Conservation (phyloP, 2,888 invertebrate species). For the Eupeodes latifasciatus region DNA sequence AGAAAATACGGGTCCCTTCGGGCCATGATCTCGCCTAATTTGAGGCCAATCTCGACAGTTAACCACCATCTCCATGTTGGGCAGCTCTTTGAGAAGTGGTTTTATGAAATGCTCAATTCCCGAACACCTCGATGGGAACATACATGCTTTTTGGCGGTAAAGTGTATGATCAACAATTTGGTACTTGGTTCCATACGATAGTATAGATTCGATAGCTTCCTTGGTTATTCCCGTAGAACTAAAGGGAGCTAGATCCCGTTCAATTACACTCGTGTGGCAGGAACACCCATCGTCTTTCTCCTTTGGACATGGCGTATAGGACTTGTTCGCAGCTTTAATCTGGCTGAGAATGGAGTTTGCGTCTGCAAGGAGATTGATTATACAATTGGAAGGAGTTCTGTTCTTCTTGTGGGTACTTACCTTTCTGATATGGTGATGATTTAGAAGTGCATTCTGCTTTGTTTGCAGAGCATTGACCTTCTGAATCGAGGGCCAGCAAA, state of each 20-base stretch:
- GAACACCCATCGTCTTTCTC: constrained; percentile 84
- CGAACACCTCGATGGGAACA: constrained; percentile 96
- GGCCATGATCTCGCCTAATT: constrained; percentile 85
- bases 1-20: constrained; percentile 93
- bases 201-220: constrained; percentile 87
- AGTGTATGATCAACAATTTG: constrained; percentile 92
- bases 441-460: constrained; percentile 75
- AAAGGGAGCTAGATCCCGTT: constrained; percentile 89
- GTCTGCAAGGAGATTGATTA: constrained; percentile 68
- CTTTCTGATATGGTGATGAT: constrained; percentile 30
- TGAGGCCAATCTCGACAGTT: constrained; percentile 98
- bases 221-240: constrained; percentile 88
- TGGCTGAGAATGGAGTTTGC: constrained; percentile 82
- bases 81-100: constrained; percentile 88
- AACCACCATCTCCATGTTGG: constrained; percentile 93
- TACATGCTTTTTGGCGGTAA: constrained; percentile 93
- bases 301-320: constrained; percentile 86
- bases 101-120: constrained; percentile 95
- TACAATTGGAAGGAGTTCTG: background rate
- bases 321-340: constrained; percentile 85
- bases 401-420: constrained; percentile 17
- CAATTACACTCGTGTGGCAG: constrained; percentile 88
- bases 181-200: constrained; percentile 89
- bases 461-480: constrained; percentile 50
- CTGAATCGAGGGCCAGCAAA: constrained; percentile 25